phyloP scores from a whole-genome alignment of 2,888 invertebrate species.

The Perizoma affinitatum region DNA sequence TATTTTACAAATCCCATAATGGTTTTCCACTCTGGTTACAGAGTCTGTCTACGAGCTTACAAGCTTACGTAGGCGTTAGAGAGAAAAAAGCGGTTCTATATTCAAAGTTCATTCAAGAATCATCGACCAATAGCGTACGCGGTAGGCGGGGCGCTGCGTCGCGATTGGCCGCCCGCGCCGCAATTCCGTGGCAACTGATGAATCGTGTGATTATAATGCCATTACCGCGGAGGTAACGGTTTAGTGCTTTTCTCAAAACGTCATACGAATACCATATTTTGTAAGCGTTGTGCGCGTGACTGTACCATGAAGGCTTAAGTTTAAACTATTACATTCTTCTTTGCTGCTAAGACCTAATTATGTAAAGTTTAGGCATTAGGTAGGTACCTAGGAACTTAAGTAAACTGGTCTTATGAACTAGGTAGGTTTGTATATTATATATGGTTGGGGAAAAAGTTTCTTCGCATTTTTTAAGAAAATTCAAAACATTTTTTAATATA shows the following conservation, averaged over 20 bases:
- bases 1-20: background rate
- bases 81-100: conserved; percentile 80
- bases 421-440: too few species aligned
- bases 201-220: conserved; percentile 72
- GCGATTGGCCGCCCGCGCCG: conserved; percentile 64
- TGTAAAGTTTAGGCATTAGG: too few species aligned
- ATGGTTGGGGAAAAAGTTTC: too few species aligned
- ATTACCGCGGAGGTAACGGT: conserved; percentile 52
- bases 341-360: too few species aligned
- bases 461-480: too few species aligned
- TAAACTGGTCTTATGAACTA: too few species aligned
- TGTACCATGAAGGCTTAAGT: conserved; percentile 2
- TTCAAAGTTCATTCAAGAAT: conserved; percentile 67
- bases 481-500: too few species aligned
- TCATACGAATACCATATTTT: conserved; percentile 6
- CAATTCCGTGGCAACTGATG: conserved; percentile 53
- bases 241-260: conserved; percentile 41
- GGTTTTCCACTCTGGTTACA: conserved; percentile 24
- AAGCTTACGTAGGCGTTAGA: conserved; percentile 80
- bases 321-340: too few species aligned
- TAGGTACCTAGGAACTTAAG: too few species aligned
- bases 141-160: conserved; percentile 73
- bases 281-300: conserved; percentile 8
- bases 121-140: conserved; percentile 72
- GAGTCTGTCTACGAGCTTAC: conserved; percentile 37